Conservation (phyloP, 2,888 invertebrate species). For the Apodemia duryi region DNA sequence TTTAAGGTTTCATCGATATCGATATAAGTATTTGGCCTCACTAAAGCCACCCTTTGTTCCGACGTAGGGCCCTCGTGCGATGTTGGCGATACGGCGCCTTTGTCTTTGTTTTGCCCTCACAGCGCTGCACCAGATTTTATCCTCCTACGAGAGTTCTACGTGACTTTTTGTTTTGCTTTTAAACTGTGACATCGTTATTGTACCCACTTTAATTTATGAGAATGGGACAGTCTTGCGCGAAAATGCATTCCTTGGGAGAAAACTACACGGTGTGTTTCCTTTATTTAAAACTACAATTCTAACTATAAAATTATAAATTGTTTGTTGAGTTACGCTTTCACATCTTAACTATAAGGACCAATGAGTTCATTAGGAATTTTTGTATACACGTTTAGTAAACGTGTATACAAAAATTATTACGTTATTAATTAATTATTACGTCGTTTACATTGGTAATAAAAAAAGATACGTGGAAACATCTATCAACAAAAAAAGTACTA, state of each 20-base stretch:
- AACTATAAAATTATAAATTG: no score
- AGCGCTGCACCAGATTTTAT: conserved; percentile 33
- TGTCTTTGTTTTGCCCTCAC: conserved; percentile 35
- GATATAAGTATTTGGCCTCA: conserved; percentile 6
- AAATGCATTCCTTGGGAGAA: neutral
- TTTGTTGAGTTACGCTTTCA: no score
- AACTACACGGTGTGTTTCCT: neutral
- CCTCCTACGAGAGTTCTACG: conserved; percentile 23
- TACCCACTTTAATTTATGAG: conserved; percentile 29
- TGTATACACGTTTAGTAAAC: no score
- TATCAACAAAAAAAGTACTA: no score
- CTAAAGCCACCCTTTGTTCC: conserved; percentile 28
- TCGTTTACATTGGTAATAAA: no score
- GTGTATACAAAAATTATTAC: no score
- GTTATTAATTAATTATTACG: no score
- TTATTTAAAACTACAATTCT: neutral
- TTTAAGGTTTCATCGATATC: neutral
- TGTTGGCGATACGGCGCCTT: conserved; percentile 35
- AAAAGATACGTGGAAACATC: no score
- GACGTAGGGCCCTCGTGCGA: conserved; percentile 33
- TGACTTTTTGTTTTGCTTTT: conserved; percentile 31
- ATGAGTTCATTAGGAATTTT: no score
- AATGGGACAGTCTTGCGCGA: conserved; percentile 15
- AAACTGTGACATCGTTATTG: conserved; percentile 32
- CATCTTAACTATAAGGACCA: no score